phyloP scores from a whole-genome alignment of 2,113 vertebrate genomes.

The Triplophysa rosa region DNA sequence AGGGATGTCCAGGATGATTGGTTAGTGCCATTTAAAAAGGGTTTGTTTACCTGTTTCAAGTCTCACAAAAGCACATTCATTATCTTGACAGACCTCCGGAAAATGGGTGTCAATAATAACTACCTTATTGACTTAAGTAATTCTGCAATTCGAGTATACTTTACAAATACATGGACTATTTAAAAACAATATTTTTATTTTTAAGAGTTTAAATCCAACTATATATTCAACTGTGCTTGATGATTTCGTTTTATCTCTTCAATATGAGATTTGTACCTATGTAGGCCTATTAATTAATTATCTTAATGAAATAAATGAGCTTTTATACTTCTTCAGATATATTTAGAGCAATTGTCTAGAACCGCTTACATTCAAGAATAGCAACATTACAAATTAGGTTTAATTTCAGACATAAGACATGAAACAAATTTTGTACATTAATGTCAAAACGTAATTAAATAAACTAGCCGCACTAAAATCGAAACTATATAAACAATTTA shows the following conservation, averaged over 20 bases:
- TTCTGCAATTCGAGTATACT: background rate
- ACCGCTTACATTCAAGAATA: too few relatives aligned
- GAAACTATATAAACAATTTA: background rate
- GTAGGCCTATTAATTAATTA: background rate
- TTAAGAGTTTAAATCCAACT: background rate
- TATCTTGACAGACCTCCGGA: conserved; percentile 22
- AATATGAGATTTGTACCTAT: background rate
- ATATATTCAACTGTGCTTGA: too few relatives aligned
- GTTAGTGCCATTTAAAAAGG: conserved; percentile 30
- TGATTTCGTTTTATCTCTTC: background rate
- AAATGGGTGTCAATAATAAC: conserved; percentile 4
- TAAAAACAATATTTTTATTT: background rate
- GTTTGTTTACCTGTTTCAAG: conserved; percentile 37
- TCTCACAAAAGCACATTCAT: conserved; percentile 40
- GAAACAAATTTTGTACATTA: background rate
- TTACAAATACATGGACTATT: background rate
- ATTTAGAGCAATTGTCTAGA: too few relatives aligned
- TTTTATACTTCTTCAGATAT: too few relatives aligned
- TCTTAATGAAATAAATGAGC: too few relatives aligned
- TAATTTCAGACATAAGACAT: too few relatives aligned
- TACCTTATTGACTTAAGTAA: background rate
- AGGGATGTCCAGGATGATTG: conserved; percentile 12
- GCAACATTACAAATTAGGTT: too few relatives aligned
- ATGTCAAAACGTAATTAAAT: background rate
- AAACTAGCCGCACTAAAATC: too few relatives aligned